These are phyloP conservation scores for Syngnathus typhle DNA, from an alignment of 2,113 vertebrate species.

Conservation along the genomic window DNA sequence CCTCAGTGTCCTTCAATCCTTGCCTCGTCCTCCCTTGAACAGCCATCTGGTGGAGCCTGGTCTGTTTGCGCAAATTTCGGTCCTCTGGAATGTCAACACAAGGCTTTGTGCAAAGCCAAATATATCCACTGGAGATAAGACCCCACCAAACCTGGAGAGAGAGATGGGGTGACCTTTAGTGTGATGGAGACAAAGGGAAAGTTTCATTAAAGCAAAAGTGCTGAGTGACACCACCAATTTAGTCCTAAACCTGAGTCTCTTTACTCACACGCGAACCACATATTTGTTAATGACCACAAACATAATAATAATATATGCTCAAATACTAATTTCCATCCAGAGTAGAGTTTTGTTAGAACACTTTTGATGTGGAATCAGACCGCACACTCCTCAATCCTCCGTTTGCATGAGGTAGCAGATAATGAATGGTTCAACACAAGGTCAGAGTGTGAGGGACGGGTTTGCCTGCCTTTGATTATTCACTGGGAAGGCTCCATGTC, in stretches of 20 bases:
- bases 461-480: conserved; percentile 60
- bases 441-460: conserved; percentile 50
- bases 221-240: conserved; percentile 20
- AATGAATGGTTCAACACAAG: conserved; percentile 57
- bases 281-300: no score
- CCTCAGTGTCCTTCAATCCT: conserved; percentile 37
- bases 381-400: conserved; percentile 14
- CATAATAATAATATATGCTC: no score
- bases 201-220: conserved; percentile 48
- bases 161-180: conserved; percentile 20
- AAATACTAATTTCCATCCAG: conserved; percentile 2
- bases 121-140: conserved; percentile 63
- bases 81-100: conserved; percentile 75
- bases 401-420: conserved; percentile 40
- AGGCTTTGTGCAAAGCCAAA: conserved; percentile 60
- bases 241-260: conserved; percentile 23
- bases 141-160: conserved; percentile 28
- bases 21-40: conserved; percentile 34
- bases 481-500: conserved; percentile 50
- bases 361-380: conserved; percentile 6
- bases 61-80: conserved; percentile 70
- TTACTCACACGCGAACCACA: neutral
- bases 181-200: conserved; percentile 32
- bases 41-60: conserved; percentile 59
- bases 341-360: conserved; percentile 10